These are phyloP conservation scores for Oryzias curvinotus DNA, from an alignment of 2,113 vertebrate genomes.

Conservation along the genomic window DNA sequence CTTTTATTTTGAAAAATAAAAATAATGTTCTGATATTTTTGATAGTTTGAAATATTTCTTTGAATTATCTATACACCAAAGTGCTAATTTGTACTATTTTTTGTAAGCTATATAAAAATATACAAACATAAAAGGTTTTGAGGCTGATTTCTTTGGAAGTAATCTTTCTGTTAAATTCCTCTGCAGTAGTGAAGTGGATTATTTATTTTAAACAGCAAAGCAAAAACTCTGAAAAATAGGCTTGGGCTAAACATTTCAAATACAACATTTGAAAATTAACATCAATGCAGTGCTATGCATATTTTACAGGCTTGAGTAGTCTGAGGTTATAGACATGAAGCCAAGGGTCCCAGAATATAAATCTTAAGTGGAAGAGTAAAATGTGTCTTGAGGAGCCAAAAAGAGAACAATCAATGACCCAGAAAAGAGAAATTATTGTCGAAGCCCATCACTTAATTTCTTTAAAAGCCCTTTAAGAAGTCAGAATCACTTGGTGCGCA, in stretches of 20 bases:
- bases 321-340: conserved; percentile 83
- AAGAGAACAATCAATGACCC: conserved; percentile 89
- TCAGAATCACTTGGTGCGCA: conserved; percentile 76
- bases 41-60: no score
- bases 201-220: conserved; percentile 3
- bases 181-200: conserved; percentile 5
- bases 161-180: no score
- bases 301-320: conserved; percentile 31
- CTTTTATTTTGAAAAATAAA: no score
- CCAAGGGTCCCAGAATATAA: conserved; percentile 83
- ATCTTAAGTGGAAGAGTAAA: conserved; percentile 82
- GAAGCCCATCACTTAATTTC: conserved; percentile 91
- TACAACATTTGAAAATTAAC: conserved; percentile 28
- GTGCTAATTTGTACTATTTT: not conserved
- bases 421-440: conserved; percentile 93
- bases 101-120: conserved; percentile 1
- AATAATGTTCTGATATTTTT: no score
- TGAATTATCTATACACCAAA: no score
- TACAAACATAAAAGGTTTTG: no score
- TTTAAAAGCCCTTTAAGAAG: conserved; percentile 92
- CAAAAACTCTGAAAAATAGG: conserved; percentile 21
- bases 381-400: conserved; percentile 82
- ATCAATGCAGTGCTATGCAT: conserved; percentile 13
- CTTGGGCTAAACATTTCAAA: conserved; percentile 24
- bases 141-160: no score